Base-by-base conservation (phyloP, 2,888 invertebrate species). In the Microchrysa polita region DNA sequence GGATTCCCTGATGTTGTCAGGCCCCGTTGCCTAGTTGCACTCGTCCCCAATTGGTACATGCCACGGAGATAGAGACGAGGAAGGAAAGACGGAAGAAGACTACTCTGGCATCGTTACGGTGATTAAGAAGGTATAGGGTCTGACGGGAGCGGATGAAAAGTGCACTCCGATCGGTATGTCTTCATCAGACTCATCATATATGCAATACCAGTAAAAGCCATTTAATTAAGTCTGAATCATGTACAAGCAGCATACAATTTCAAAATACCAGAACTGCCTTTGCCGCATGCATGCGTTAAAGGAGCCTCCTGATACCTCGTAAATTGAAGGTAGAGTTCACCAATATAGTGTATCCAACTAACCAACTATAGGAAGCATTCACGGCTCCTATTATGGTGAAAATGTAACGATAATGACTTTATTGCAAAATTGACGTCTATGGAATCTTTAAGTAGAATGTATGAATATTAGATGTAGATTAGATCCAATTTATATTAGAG, bases 141-240 rank as follows among this genome's bases (percentile, higher is more conserved):
- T 40, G 44, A 40, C 12, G 20, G 61, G 27, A n/a, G n/a, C 52
- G 12, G 20, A n/a, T 71, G 22, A 20, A n/a, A 73, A 61, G 55
- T 75, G 72, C 71, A 75, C 73, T 71, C 72, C 63, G 73, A 71
- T 69, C 75, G 72, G 75, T 76, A 73, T 73, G 72, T 73, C 73
- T 77, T 74, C 72, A 74, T 73, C 72, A 74, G 72, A 69, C 77
- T 77, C 76, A 77, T 78, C 77, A 77, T 76, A 77, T 75, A 77
- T 78, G 76, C 77, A 77, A 74, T 77, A 77, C 77, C 74, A 76
- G 77, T 79, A 79, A 79, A 79, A 79, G 77, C 78, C 77, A 79
- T 79, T 79, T 79, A 79, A 79, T 79, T 79, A 79, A 79, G 77
- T 79, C 77, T 77, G 78, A 77, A 78, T 77, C 78, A 78, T 78